Base-by-base conservation (phyloP, 2,888 invertebrate species). In the Aelia acuminata region DNA sequence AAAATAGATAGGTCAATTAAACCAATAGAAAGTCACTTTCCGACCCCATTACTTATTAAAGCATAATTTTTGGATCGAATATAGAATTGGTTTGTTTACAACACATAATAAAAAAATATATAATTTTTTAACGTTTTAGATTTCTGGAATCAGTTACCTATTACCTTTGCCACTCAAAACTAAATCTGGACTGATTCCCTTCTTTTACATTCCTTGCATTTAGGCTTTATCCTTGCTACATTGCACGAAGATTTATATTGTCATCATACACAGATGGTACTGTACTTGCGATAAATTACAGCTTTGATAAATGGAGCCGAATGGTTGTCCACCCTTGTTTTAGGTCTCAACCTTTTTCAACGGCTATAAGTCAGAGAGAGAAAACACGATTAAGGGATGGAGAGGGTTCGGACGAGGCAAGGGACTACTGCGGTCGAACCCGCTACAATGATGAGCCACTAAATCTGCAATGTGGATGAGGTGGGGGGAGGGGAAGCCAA, bases 401-500 rank as follows among this genome's bases (percentile, higher is more conserved):
- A 22, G 85, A 11, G 85, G 39, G n/a, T 35, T 31, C 22, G 26
- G 49, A 35, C 35, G 48, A 39, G 85, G 85, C 13, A 53, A 39
- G 39, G 53, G 85, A 85, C 50, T 7, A 85, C 31, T 39, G 85
- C 39, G 85, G 85, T 53, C 85, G 39, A 85, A 85, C 53, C 57
- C 39, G 50, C 53, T 53, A 53, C 85, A 85, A 85, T 85, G 85
- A 85, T 85, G 35, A 57, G 85, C 85, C 85, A 85, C 49, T 85
- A 85, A 85, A 85, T 85, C 50, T 85, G 85, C 85, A 85, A 85
- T 85, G 85, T 57, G 85, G 48, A 85, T 53, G 49, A 85, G 85
- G 35, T 39, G 85, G 85, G 48, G 57, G 39, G 49, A 85, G 85
- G 35, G 53, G 85, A 53, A 39, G 85, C 31, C 35, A 85, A 85